Conservation (phyloP, 2,888 invertebrate species). For the Volucella inanis region DNA sequence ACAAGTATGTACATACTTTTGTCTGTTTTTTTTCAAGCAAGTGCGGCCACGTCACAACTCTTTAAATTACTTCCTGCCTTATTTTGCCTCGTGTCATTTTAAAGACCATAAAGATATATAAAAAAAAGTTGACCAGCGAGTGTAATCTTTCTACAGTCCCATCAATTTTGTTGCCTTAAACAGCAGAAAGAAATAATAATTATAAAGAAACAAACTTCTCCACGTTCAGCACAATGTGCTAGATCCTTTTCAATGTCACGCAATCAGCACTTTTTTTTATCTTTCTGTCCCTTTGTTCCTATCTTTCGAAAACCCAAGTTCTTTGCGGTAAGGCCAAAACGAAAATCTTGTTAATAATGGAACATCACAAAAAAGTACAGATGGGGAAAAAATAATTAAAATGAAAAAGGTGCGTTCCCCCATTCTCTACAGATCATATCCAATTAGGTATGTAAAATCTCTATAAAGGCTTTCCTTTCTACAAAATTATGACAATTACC, state of each 20-base stretch:
- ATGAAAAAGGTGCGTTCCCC: constrained; percentile 47
- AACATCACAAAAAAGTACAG: background rate
- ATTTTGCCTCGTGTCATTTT: too few species aligned
- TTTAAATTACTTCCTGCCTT: too few species aligned
- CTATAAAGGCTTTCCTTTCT: constrained; percentile 46
- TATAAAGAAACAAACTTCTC: background rate
- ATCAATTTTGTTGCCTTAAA: constrained; percentile 29
- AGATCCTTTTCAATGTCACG: constrained; percentile 59
- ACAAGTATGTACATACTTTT: too few species aligned
- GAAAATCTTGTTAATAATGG: constrained; percentile 40
- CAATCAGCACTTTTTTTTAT: constrained; percentile 30
- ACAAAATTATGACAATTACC: constrained; percentile 48
- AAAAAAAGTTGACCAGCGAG: background rate
- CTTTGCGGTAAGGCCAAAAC: constrained; percentile 33
- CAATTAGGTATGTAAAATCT: constrained; percentile 53
- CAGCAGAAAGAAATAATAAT: constrained; percentile 8
- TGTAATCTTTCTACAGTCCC: constrained; percentile 39
- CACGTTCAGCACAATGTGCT: constrained; percentile 24
- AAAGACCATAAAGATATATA: too few species aligned
- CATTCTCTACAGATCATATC: constrained; percentile 31
- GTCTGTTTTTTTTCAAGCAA: too few species aligned
- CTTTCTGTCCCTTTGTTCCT: constrained; percentile 11
- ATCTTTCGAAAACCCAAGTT: constrained; percentile 37
- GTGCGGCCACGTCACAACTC: too few species aligned
- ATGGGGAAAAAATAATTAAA: constrained; percentile 49